These are phyloP conservation scores for Goniozus legneri DNA, from an alignment of 1,140 invertebrate genomes.

Conservation along the genomic window DNA sequence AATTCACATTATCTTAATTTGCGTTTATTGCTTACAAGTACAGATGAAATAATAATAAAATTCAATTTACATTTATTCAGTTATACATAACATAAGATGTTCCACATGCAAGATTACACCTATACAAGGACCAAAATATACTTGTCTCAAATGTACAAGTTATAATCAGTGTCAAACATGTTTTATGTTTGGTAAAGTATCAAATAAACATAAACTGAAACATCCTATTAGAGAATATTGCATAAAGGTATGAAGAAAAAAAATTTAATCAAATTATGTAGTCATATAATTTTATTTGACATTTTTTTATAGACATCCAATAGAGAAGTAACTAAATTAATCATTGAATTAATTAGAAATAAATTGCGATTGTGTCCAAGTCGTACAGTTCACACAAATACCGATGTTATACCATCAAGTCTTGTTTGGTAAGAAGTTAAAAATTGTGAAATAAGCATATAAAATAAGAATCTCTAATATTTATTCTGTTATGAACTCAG, in stretches of 20 bases:
- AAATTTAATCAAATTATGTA: no score
- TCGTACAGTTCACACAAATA: conserved; percentile 23
- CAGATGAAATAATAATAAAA: conserved; percentile 7
- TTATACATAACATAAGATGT: conserved; percentile 59
- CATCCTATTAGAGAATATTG: conserved; percentile 80
- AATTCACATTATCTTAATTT: background rate
- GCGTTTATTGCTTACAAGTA: no score
- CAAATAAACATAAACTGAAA: conserved; percentile 69
- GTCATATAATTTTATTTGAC: conserved; percentile 3
- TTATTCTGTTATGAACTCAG: conserved; percentile 23
- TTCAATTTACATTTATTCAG: conserved; percentile 35
- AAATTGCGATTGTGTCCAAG: conserved; percentile 49
- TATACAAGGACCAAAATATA: conserved; percentile 62
- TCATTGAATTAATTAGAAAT: conserved; percentile 53
- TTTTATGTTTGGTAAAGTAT: conserved; percentile 70
- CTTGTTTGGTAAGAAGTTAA: conserved; percentile 7
- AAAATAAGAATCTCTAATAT: background rate
- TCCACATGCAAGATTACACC: conserved; percentile 56
- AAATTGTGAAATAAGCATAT: background rate
- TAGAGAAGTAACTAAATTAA: conserved; percentile 52
- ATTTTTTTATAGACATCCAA: conserved; percentile 47
- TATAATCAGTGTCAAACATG: conserved; percentile 80
- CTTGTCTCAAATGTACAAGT: conserved; percentile 71
- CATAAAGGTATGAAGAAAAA: conserved; percentile 48
- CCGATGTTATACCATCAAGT: conserved; percentile 34